Conservation (phyloP, 2,113 vertebrate genomes). For the Pygoscelis adeliae region DNA sequence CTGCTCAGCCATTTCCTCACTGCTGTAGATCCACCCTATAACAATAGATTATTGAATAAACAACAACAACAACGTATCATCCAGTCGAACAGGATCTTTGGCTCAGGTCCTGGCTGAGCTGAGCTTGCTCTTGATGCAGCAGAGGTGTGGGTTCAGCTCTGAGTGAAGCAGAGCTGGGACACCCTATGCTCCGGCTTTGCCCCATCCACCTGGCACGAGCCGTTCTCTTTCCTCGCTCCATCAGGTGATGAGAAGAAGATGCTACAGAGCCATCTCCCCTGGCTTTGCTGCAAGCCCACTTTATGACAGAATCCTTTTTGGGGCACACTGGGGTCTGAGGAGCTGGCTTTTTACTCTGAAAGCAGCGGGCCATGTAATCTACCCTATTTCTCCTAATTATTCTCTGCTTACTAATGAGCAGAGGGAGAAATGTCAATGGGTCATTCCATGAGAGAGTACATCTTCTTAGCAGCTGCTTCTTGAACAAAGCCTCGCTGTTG, state of each 20-base stretch:
- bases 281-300: not conserved
- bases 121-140: not conserved
- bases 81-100: not conserved
- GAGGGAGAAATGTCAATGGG: conserved; percentile 40
- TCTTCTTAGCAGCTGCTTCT: conserved; percentile 49
- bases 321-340: not conserved
- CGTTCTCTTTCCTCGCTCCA: not conserved
- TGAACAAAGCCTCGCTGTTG: conserved; percentile 45
- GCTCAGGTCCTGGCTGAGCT: not conserved
- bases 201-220: not conserved
- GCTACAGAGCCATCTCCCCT: not conserved
- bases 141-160: not conserved
- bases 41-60: not conserved
- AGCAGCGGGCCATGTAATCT: not conserved
- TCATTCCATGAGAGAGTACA: conserved; percentile 25
- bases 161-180: not conserved
- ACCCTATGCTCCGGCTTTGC: not conserved
- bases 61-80: not conserved
- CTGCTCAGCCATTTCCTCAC: not conserved
- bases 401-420: conserved; percentile 22
- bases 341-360: not conserved
- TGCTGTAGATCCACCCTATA: not conserved
- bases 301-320: not conserved
- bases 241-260: not conserved
- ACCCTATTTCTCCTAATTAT: conserved; percentile 16